These are phyloP conservation scores for Karalla daura DNA, from an alignment of 2,797 vertebrate genomes.

Conservation along the genomic window DNA sequence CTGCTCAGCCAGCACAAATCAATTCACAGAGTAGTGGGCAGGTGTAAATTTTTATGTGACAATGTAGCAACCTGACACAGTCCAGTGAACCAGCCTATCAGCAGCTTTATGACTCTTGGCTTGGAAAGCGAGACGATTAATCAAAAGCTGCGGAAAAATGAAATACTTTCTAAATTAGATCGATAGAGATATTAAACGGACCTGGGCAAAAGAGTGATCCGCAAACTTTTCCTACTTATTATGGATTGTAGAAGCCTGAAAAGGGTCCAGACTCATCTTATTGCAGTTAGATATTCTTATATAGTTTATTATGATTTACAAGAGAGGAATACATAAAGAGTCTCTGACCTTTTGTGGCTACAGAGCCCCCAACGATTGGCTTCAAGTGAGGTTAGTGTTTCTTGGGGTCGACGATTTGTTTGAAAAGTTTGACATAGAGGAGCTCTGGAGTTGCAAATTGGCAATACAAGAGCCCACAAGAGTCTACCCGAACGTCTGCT, in stretches of 20 bases:
- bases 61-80: conserved; percentile 24
- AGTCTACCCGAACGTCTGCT: too few species aligned
- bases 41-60: conserved; percentile 36
- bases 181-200: conserved; percentile 28
- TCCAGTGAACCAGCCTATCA: conserved; percentile 9
- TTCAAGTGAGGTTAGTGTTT: too few species aligned
- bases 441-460: too few species aligned
- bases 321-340: too few species aligned
- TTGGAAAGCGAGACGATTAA: conserved; percentile 24
- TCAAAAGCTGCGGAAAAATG: conserved; percentile 18
- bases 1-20: conserved; percentile 27
- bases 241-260: not conserved
- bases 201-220: not conserved
- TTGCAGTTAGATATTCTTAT: conserved; percentile 3
- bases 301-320: too few species aligned
- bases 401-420: too few species aligned
- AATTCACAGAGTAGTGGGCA: conserved; percentile 7
- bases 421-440: too few species aligned
- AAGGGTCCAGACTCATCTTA: not conserved
- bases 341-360: too few species aligned
- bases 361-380: too few species aligned
- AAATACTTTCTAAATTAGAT: conserved; percentile 35
- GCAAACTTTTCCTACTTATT: conserved; percentile 2
- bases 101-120: conserved; percentile 36
- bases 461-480: too few species aligned